phyloP scores from a whole-genome alignment of 2,888 invertebrate genomes.

The Ichneumoninae sp. region DNA sequence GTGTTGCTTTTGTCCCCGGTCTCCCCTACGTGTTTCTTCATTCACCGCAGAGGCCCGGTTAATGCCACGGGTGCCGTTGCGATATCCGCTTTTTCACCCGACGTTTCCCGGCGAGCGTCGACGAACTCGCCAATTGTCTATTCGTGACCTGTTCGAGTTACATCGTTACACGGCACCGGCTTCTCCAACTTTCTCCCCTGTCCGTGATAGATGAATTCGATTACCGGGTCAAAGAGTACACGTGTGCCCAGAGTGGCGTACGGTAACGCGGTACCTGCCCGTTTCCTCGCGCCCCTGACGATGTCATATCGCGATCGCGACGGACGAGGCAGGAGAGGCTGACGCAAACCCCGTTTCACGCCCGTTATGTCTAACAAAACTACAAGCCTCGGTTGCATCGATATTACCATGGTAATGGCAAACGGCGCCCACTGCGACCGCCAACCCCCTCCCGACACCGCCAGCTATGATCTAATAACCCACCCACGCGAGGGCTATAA shows the following conservation, averaged over 20 bases:
- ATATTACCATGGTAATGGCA: conserved; percentile 45
- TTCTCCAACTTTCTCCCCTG: conserved; percentile 1
- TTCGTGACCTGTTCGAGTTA: conserved; percentile 27
- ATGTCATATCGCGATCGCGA: conserved; percentile 24
- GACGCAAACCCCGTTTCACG: not conserved
- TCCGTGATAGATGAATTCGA: conserved; percentile 31
- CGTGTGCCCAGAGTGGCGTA: not conserved
- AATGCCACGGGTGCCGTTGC: not conserved
- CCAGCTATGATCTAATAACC: conserved; percentile 35
- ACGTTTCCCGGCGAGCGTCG: not conserved
- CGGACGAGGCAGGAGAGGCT: not conserved
- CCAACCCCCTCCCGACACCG: not conserved
- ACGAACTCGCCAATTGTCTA: not conserved
- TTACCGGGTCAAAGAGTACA: conserved; percentile 17
- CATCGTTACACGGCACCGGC: not conserved
- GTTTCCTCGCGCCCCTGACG: conserved; percentile 18
- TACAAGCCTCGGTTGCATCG: conserved; percentile 28
- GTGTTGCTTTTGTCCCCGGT: too few relatives aligned
- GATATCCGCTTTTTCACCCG: conserved; percentile 6
- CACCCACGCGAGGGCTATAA: conserved; percentile 27
- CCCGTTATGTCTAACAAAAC: conserved; percentile 10
- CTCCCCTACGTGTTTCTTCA: not conserved
- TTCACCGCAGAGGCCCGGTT: not conserved
- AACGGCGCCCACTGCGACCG: conserved; percentile 8
- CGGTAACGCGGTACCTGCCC: not conserved